Evolutionary conservation across 2,888 invertebrate species (phyloP), one percentile per base, ranked within the genome.

Genomic region (Xestia ashworthii): DNA sequence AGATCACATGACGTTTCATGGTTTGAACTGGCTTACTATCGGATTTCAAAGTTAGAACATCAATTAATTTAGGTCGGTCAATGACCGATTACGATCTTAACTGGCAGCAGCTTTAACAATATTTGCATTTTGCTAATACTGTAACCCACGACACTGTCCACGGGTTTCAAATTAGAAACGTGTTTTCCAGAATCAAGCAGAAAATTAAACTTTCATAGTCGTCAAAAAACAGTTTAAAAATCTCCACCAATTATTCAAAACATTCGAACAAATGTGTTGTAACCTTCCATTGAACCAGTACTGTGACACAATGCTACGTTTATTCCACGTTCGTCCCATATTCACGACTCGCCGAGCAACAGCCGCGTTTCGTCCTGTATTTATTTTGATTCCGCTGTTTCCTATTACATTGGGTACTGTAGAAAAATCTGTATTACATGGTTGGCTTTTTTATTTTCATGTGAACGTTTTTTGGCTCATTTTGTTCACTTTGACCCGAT

Each of bases 371-470:
- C 69, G 32, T 55, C 8, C 32, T 11, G 41, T 65, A 25, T 85
- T 76, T 85, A 80, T 76, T 84, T 76, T 76, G 76, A 72, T 74
- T 69, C 60, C 72, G 12, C 62, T 71, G 50, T 68, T 74, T 72
- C 55, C 68, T 50, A 72, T 84, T 82, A 62, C 66, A 58, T 69
- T 69, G 22, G 64, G 8, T 64, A 25, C 38, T 46, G 22, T 58
- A 60, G 3, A 71, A 83, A 76, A 62, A 64, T 53, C 66, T 62
- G 19, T 48, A 16, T 32, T 58, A 71, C 6, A 58, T 50, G n/a
- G 14, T 48, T 5, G 8, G 62, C 11, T 50, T 44, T 80, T 71
- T 67, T 22, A 71, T 65, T 65, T 44, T n/a, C 44, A n/a, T 65
- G 14, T 65, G 8, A 62, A 38, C 9, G 4, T n/a, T 44, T 64